Percentiles rank a stretch among this genome's conserved stretches.
phyloP scores from a whole-genome alignment of 2,797 vertebrate species.

The Hyperoplus immaculatus region DNA sequence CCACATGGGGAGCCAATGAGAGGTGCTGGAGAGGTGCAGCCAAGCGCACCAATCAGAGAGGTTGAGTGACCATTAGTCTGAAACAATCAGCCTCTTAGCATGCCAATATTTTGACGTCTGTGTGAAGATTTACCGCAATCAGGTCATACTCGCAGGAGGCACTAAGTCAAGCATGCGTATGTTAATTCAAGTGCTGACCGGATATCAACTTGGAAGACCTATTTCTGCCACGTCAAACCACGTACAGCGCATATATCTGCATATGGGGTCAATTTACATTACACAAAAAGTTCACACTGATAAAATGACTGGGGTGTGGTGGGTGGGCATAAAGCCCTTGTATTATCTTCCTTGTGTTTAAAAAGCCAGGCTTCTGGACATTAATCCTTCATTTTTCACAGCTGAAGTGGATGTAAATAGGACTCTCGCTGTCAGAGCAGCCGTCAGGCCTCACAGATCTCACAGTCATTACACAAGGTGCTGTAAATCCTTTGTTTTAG shows the following conservation, averaged over 20 bases:
- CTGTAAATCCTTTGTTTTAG: slow-evolving; percentile 82
- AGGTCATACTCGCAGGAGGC: slow-evolving; percentile 80
- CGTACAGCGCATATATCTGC: slow-evolving; percentile 46
- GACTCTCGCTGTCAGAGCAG: slow-evolving; percentile 71
- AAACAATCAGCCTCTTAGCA: slow-evolving; percentile 86
- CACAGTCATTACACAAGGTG: slow-evolving; percentile 70
- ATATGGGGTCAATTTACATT: slow-evolving; percentile 62
- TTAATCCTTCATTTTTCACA: slow-evolving; percentile 83
- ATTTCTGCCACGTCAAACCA: slow-evolving; percentile 72
- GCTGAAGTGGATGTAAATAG: slow-evolving; percentile 75
- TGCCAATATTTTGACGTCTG: slow-evolving; percentile 83
- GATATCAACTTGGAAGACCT: slow-evolving; percentile 73
- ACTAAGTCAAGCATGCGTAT: slow-evolving; percentile 70
- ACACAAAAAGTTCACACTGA: slow-evolving; percentile 36
- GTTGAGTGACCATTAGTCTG: slow-evolving; percentile 87
- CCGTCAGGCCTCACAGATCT: slow-evolving; percentile 73
- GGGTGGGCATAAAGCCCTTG: slow-evolving; percentile 49
- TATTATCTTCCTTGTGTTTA: slow-evolving; percentile 71
- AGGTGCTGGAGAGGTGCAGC: slow-evolving; percentile 76
- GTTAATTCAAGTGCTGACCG: slow-evolving; percentile 77
- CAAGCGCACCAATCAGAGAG: slow-evolving; percentile 83
- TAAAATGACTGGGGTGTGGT: slow-evolving; percentile 31
- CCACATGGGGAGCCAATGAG: slow-evolving; percentile 75
- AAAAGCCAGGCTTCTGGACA: slow-evolving; percentile 73
- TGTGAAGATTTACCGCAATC: slow-evolving; percentile 74